Base-by-base conservation (phyloP, 2,888 invertebrate genomes). In the Drymonia ruficornis region DNA sequence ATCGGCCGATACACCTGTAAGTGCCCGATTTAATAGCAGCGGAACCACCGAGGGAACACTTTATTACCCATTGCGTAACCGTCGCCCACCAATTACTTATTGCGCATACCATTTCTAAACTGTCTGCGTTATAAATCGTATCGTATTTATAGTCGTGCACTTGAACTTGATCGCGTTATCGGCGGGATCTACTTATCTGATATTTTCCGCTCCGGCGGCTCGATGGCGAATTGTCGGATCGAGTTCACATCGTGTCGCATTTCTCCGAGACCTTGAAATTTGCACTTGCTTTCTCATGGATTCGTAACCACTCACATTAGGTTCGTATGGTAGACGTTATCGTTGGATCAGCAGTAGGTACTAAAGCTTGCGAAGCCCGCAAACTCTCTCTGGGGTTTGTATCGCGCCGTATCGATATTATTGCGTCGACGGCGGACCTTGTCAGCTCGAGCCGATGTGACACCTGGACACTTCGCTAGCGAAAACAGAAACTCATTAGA, bases 261-360 rank as follows among this genome's bases (percentile, higher is more conserved):
- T 84, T 84, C 80, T 78, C 78, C 66, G 55, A 59, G 70, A 73
- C 76, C 75, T 81, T 80, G 76, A 75, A 82, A 78, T 81, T 79
- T 76, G 80, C 88, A 87, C 85, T 84, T 78, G 81, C 91, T 91
- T 89, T 90, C 87, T 83, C 87, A 76, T 84, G 76, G 79, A 73
- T 74, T 72, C 50, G 62, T 73, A 72, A 72, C n/a, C 15, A 11
- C 81, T 84, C 76, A 82, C 81, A 76, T 76, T 75, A 63, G 70
- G 66, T 78, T 72, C 74, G 74, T 68, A 70, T 70, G 71, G 72
- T 73, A 76, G 84, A 86, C 84, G 78, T 83, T 89, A 90, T 89
- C 88, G 65, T 70, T 56, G 49, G 76, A 87, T 88, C 85, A 70
- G 69, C 67, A 67, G 72, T 68, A n/a, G n/a, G n/a, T n/a, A n/a